phyloP scores from a whole-genome alignment of 2,113 vertebrate genomes.

The Aix galericulata region DNA sequence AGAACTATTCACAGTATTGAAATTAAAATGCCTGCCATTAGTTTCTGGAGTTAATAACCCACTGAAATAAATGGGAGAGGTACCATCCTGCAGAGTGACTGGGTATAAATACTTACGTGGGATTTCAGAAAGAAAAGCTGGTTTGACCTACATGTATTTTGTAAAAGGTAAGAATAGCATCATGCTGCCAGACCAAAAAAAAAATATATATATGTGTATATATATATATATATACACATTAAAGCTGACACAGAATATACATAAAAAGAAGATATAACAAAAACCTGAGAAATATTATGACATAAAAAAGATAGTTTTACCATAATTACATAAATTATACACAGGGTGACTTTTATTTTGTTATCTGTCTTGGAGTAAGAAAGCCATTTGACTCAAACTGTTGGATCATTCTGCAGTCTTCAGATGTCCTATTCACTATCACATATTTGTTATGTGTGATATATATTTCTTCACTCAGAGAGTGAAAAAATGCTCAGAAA shows the following conservation, averaged over 20 bases:
- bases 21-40: neutral
- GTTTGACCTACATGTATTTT: neutral
- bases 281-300: neutral
- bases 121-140: neutral
- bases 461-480: neutral
- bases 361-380: neutral
- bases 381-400: neutral
- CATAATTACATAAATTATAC: neutral
- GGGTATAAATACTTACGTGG: neutral
- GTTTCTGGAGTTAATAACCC: neutral
- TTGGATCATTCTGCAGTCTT: neutral
- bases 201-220: neutral
- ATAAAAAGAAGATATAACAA: neutral
- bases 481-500: neutral
- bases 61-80: neutral
- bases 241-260: neutral
- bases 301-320: neutral
- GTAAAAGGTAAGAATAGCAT: neutral
- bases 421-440: neutral
- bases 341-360: neutral
- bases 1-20: neutral
- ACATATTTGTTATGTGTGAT: neutral
- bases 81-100: neutral
- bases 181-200: neutral
- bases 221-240: too few species aligned